phyloP scores from a whole-genome alignment of 2,797 vertebrate genomes.

The Chloroceryle inda region DNA sequence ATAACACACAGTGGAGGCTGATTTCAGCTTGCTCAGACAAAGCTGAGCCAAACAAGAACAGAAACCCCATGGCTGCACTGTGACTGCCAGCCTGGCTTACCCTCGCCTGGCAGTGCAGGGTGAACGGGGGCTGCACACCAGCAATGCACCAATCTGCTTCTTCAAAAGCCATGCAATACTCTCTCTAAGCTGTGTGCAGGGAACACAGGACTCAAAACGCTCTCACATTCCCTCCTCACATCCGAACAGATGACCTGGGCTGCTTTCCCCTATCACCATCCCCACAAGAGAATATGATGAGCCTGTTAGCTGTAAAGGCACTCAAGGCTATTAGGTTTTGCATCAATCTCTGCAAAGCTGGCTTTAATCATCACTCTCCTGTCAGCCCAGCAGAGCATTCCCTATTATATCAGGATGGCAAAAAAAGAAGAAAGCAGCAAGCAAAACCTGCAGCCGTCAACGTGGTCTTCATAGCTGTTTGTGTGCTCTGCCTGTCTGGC shows the following conservation, averaged over 20 bases:
- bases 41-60: neutral
- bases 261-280: neutral
- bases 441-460: neutral
- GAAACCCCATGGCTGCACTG: neutral
- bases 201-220: neutral
- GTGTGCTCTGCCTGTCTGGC: neutral
- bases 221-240: neutral
- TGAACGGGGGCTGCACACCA: neutral
- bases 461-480: neutral
- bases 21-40: neutral
- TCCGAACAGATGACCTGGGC: neutral
- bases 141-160: neutral
- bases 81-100: neutral
- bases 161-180: neutral
- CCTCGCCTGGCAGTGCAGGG: neutral
- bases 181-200: neutral
- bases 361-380: neutral
- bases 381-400: neutral
- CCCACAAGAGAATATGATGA: neutral
- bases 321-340: neutral
- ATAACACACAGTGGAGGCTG: neutral
- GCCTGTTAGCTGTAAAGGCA: neutral
- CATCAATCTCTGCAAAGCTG: slow-evolving; percentile 12
- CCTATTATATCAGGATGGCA: neutral
- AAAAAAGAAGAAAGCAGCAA: neutral